phyloP scores from a whole-genome alignment of 2,113 vertebrate species.

The Oryzias javanicus region DNA sequence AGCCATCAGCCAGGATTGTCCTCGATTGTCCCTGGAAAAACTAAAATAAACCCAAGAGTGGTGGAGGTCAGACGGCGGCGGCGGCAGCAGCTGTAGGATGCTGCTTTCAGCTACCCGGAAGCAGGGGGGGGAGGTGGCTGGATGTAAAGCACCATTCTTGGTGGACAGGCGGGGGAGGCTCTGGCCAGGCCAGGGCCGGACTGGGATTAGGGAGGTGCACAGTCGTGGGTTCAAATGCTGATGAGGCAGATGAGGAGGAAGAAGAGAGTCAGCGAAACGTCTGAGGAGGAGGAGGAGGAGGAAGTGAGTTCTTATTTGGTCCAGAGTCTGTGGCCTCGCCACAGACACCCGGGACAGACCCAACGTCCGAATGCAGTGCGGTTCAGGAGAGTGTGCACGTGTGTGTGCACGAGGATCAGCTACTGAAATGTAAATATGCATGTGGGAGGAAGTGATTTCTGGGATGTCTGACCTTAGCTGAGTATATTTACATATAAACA shows the following conservation, averaged over 20 bases:
- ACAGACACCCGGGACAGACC: slow-evolving; percentile 16
- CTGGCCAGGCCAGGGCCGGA: slow-evolving; percentile 39
- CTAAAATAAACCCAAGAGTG: neutral
- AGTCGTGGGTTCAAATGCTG: slow-evolving; percentile 53
- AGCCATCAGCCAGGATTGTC: slow-evolving; percentile 30
- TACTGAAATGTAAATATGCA: slow-evolving; percentile 35
- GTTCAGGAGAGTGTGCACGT: slow-evolving; percentile 18
- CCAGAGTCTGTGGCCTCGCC: slow-evolving; percentile 35
- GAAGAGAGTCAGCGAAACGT: slow-evolving; percentile 55
- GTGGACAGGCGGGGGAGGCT: slow-evolving; percentile 44
- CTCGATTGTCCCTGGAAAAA: slow-evolving; percentile 35
- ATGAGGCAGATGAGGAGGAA: slow-evolving; percentile 35
- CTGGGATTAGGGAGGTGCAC: slow-evolving; percentile 46
- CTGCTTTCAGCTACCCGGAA: slow-evolving; percentile 59
- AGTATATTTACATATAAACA: slow-evolving; percentile 33
- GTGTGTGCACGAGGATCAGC: slow-evolving; percentile 15
- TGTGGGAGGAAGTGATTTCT: slow-evolving; percentile 40
- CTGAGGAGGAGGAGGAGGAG: slow-evolving; percentile 24
- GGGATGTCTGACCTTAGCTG: slow-evolving; percentile 17
- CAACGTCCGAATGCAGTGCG: slow-evolving; percentile 35
- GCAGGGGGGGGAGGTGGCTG: slow-evolving; percentile 17
- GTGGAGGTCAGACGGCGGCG: slow-evolving; percentile 27
- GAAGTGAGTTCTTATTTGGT: slow-evolving; percentile 13
- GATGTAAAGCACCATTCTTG: slow-evolving; percentile 47
- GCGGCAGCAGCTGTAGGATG: slow-evolving; percentile 23